Evolutionary conservation across 2,113 vertebrate genomes (phyloP), one percentile per base, ranked within the genome.

Genomic region (Acanthochromis polyacanthus): DNA sequence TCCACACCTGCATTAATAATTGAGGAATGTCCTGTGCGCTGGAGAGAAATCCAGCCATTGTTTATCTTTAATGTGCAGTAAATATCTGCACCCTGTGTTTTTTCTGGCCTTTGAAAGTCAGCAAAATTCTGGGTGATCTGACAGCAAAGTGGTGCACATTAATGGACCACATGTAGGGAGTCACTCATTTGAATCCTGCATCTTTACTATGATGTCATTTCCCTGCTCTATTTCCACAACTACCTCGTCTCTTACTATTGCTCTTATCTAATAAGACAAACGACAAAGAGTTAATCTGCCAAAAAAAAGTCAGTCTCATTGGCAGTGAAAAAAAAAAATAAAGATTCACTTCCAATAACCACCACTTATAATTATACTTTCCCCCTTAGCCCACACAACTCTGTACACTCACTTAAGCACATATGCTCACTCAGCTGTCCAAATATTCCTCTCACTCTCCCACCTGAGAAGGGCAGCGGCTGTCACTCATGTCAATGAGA

Each of bases 1-100:
- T 83, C 83, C 78, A 92, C 79, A 87, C 85, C 85, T 53, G 69
- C 84, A 91, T 93, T 75, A 92, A 93, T 91, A 91, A 92, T 91
- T 86, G 68, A 93, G 63, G 72, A 80, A 73, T 82, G 59, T 36
- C 71, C 12, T 69, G 65, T 48, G 50, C 56, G 77, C 57, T 52
- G 66, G 20, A 71, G 38, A 80, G 36, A 38, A 80, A 66, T 81
- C 50, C 40, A 68, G 56, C 43, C 75, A 59, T 81, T 92, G 73
- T 89, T 81, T 78, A 79, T 78, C 65, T 77, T 48, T 38, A 4
- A 68, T 48, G 57, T 82, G 67, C 57, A 68, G 50, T 80, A 85
- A 84, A 78, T 79, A 77, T 77, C 74, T 78, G 61, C 25, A 60
- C 22, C 60, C 12, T 62, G 12, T 22, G 17, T 81, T 72, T 67